Conservation (phyloP, 2,113 vertebrate species). For the Nettapus auritus region DNA sequence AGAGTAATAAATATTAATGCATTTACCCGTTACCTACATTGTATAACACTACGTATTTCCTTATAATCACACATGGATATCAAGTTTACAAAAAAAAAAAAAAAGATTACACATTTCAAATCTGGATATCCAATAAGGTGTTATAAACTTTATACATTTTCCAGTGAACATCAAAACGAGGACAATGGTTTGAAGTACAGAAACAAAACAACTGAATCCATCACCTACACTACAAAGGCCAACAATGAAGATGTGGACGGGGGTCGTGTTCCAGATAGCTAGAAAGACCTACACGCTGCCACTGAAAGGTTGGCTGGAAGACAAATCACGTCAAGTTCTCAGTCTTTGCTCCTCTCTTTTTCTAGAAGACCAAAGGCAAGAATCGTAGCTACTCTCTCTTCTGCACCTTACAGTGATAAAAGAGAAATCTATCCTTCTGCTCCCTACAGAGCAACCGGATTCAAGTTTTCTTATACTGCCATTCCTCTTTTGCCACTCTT, state of each 20-base stretch:
- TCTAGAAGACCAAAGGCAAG: not conserved
- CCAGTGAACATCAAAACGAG: conserved; percentile 55
- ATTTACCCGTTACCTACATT: conserved; percentile 50
- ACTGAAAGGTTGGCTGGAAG: conserved; percentile 37
- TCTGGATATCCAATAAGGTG: conserved; percentile 17
- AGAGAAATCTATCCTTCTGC: not conserved
- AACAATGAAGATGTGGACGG: not conserved
- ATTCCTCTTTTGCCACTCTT: not conserved
- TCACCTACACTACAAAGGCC: not conserved
- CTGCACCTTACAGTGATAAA: not conserved
- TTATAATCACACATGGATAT: conserved; percentile 36
- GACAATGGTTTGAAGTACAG: conserved; percentile 24
- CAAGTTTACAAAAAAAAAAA: not conserved
- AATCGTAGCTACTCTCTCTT: not conserved
- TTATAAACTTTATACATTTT: conserved; percentile 57
- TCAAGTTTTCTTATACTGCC: not conserved
- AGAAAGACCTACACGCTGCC: conserved; percentile 12
- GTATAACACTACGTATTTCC: conserved; percentile 41
- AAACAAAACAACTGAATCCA: conserved; percentile 31
- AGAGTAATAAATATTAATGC: conserved; percentile 59
- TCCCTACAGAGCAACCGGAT: not conserved
- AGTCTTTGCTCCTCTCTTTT: not conserved
- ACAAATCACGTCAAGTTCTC: not conserved
- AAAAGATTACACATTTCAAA: not conserved
- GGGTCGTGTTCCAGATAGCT: not conserved